phyloP scores from a whole-genome alignment of 2,797 vertebrate species.

The Todus mexicanus region DNA sequence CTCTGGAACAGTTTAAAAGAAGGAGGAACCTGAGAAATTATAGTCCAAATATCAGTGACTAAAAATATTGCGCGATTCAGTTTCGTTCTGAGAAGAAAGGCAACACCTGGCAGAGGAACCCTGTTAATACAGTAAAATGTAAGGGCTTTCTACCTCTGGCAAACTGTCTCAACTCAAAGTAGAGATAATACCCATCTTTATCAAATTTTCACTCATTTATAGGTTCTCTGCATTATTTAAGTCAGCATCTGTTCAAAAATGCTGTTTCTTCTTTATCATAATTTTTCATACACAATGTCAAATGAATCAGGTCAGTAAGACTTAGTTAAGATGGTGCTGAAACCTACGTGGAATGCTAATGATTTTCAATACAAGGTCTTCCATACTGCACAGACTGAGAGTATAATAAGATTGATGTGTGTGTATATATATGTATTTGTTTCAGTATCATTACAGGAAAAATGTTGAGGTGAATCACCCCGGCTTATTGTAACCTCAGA shows the following conservation, averaged over 20 bases:
- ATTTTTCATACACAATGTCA: not conserved
- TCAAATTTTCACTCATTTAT: not conserved
- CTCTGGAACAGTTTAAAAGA: not conserved
- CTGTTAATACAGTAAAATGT: not conserved
- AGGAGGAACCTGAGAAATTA: not conserved
- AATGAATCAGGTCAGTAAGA: not conserved
- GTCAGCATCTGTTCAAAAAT: not conserved
- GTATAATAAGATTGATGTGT: not conserved
- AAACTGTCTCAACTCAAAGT: not conserved
- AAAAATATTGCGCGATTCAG: not conserved
- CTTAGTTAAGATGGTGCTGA: not conserved
- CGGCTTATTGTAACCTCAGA: not conserved
- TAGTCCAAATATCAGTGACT: constrained; percentile 3
- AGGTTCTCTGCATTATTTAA: not conserved
- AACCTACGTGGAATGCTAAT: not conserved
- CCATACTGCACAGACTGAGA: not conserved
- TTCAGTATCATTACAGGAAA: not conserved
- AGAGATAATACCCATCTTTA: not conserved
- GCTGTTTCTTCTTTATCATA: not conserved
- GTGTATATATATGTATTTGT: not conserved
- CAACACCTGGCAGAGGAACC: not conserved
- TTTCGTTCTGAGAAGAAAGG: constrained; percentile 2
- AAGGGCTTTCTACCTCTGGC: not conserved
- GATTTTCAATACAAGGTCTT: not conserved
- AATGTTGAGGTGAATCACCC: not conserved